Conservation (phyloP, 1,140 invertebrate species). For the Ceratina australensis region DNA sequence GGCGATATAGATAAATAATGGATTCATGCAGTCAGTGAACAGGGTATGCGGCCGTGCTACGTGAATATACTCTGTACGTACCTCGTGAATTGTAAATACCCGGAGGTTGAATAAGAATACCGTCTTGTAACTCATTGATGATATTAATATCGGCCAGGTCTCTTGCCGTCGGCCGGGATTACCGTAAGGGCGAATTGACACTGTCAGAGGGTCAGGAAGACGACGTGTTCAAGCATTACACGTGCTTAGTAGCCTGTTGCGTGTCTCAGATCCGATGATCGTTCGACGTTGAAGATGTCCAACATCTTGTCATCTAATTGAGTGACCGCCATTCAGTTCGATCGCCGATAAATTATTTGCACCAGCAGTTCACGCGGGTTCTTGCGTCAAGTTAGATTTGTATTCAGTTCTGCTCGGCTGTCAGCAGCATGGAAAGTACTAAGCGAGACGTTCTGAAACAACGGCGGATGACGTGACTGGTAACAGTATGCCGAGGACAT, state of each 20-base stretch:
- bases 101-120: no score
- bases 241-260: constrained; percentile 9
- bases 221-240: constrained; percentile 16
- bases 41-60: no score
- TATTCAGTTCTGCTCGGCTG: not conserved
- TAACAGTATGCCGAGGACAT: not conserved
- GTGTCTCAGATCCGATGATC: not conserved
- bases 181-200: constrained; percentile 8
- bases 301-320: not conserved
- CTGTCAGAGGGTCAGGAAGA: constrained; percentile 2
- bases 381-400: not conserved
- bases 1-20: not conserved
- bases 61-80: not conserved
- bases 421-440: not conserved
- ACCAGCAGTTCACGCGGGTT: no score
- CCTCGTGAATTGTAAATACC: no score
- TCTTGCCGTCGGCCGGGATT: not conserved
- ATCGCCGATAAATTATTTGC: no score
- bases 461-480: constrained; percentile 8
- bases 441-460: constrained; percentile 1
- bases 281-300: constrained; percentile 1
- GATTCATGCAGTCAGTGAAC: not conserved
- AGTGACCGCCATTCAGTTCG: no score
- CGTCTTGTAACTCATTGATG: no score
- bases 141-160: no score